These are phyloP conservation scores for Hydrolagus colliei DNA, from an alignment of 2,797 vertebrate species.

Conservation along the genomic window DNA sequence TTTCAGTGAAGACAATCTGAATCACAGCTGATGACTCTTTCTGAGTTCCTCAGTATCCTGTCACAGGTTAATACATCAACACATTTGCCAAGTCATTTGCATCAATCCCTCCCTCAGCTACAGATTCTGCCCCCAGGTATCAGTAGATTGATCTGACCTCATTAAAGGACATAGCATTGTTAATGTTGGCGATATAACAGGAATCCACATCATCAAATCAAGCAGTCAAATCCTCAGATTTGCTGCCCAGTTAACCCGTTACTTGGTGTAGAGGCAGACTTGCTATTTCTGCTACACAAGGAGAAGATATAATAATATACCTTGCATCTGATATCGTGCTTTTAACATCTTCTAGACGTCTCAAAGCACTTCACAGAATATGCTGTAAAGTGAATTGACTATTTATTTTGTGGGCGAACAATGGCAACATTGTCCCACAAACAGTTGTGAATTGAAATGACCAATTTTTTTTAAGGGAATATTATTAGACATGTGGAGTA, in stretches of 20 bases:
- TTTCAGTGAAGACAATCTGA: not conserved
- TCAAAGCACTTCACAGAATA: no score
- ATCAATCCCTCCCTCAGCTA: not conserved
- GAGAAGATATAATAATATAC: no score
- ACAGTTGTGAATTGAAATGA: no score
- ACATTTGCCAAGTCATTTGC: not conserved
- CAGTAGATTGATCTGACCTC: not conserved
- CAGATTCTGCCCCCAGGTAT: not conserved
- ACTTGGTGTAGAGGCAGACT: not conserved
- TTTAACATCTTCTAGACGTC: no score
- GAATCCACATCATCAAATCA: not conserved
- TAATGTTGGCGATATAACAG: not conserved
- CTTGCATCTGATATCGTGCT: no score
- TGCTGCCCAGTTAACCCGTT: not conserved
- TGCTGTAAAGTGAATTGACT: no score
- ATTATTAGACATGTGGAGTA: no score
- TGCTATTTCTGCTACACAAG: not conserved
- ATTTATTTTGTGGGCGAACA: no score
- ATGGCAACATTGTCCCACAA: no score
- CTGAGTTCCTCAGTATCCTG: not conserved
- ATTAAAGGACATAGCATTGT: conserved; percentile 10
- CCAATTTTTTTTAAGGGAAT: no score
- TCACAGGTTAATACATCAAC: not conserved
- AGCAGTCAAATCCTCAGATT: not conserved
- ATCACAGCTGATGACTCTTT: not conserved